Conservation (phyloP, 92 coral and sea anemone genomes). For the Epizoanthus fatuus region DNA sequence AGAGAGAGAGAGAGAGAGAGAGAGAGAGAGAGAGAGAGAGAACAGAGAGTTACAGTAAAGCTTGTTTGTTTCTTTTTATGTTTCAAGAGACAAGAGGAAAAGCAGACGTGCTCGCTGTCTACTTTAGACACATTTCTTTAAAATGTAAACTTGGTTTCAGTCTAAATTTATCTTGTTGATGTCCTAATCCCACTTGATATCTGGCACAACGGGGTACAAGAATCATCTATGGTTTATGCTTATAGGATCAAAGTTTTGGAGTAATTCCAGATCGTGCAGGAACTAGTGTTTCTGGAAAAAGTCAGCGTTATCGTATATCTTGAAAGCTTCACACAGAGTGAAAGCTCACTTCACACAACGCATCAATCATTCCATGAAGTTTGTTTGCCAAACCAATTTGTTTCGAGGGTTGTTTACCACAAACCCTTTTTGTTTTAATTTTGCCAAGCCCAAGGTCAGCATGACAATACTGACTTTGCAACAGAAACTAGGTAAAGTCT, state of each 20-base stretch:
- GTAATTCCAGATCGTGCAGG: background rate
- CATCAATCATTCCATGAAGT: conserved; percentile 8
- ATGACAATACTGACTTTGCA: no score
- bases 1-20: no score
- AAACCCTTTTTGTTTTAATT: conserved; percentile 3
- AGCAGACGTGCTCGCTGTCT: background rate
- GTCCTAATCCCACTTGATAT: conserved; percentile 3
- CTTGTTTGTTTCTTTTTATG: no score
- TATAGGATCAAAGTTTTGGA: background rate
- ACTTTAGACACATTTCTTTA: no score
- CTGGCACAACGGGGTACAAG: conserved; percentile 5
- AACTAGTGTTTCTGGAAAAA: background rate
- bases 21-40: no score
- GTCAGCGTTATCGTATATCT: conserved; percentile 8
- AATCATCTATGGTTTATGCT: background rate
- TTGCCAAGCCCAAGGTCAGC: conserved; percentile 8
- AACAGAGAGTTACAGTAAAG: no score
- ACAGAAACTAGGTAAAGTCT: no score
- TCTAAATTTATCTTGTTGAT: background rate
- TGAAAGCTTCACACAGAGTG: conserved; percentile 10
- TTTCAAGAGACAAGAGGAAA: background rate
- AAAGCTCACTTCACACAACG: background rate
- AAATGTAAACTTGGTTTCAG: background rate
- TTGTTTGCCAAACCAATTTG: conserved; percentile 22
- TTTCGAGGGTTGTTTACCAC: conserved; percentile 38